Base-by-base conservation (phyloP, 1,140 invertebrate species). In the Megathymus violae region DNA sequence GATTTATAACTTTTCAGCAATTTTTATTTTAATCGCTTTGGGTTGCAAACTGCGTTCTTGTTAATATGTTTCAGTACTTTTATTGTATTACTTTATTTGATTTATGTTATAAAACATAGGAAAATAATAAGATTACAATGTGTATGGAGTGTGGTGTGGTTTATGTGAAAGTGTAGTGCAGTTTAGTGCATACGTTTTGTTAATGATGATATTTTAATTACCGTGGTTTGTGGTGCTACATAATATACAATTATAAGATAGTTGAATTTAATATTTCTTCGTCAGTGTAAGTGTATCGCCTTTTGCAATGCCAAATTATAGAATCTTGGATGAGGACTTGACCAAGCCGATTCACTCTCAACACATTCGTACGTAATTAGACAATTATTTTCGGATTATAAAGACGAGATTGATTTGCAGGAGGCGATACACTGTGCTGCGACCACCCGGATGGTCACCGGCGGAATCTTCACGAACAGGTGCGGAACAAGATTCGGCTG, bases 401-500 rank as follows among this genome's bases (percentile, higher is more conserved):
- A 80, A 76, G 17, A 46, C 67, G 69, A 75, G 78, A 85, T 87
- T 90, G 83, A 82, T 71, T 84, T 90, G 88, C 88, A 90, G 88
- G 88, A 80, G 88, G 88, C 69, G 88, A 90, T 66, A 67, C 86
- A 43, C 65, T 90, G 65, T 90, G 88, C 82, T 90, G 88, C 65
- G 65, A 60, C 13, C 88, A 90, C 38, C 79, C 80, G 0, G 65
- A 82, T 22, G 88, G 88, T 5, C 88, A 90, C 19, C 83, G 85
- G 4, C 61, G 83, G n/a, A 77, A 69, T 10, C 61, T 90, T 0
- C 88, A 90, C 59, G 74, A 80, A 15, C 64, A 71, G 11, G 74
- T 90, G 0, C 64, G 82, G 22, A 78, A 65, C 47, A 86, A 85
- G 60, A 75, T 90, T 7, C 63, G 76, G 4, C 64, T 64, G 36